phyloP scores from a whole-genome alignment of 35 echinoderm and acorn worm species.

The Heliocidaris erythrogramma region DNA sequence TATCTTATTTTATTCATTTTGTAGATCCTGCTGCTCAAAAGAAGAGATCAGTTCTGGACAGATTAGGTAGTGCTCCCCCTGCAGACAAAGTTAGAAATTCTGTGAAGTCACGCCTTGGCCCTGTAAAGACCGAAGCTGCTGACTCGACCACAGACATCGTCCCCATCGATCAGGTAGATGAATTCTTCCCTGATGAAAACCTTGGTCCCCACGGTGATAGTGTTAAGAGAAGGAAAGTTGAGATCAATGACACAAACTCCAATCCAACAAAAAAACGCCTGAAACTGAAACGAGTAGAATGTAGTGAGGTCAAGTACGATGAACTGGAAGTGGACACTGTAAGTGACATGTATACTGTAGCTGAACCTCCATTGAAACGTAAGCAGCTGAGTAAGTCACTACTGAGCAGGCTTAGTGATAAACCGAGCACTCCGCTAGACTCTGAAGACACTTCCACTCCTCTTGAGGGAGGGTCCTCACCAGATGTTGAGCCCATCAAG shows the following conservation, averaged over 20 bases:
- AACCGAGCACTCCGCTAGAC: not conserved
- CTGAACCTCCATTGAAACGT: constrained; percentile 25
- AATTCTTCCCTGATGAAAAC: not conserved
- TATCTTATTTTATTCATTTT: not conserved
- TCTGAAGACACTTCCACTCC: not conserved
- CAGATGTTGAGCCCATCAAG: not conserved
- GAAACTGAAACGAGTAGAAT: constrained; percentile 3
- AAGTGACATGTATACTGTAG: not conserved
- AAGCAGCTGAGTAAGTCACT: constrained; percentile 43
- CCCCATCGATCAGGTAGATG: not conserved
- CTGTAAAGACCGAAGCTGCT: not conserved
- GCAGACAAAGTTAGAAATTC: not conserved
- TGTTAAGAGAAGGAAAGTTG: constrained; percentile 27
- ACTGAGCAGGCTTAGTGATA: constrained; percentile 35
- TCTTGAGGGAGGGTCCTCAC: not conserved
- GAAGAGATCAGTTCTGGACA: constrained; percentile 40
- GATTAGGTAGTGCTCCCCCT: not conserved
- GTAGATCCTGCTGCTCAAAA: constrained; percentile 31
- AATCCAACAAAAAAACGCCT: constrained; percentile 16
- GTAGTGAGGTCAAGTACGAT: not conserved
- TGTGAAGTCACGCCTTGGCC: constrained; percentile 44
- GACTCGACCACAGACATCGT: not conserved
- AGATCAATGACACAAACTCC: not conserved
- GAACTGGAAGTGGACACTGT: not conserved
- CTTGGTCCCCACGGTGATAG: constrained; percentile 14